Base-by-base conservation (phyloP, 2,797 vertebrate genomes). In the Catamblyrhynchus diadema region DNA sequence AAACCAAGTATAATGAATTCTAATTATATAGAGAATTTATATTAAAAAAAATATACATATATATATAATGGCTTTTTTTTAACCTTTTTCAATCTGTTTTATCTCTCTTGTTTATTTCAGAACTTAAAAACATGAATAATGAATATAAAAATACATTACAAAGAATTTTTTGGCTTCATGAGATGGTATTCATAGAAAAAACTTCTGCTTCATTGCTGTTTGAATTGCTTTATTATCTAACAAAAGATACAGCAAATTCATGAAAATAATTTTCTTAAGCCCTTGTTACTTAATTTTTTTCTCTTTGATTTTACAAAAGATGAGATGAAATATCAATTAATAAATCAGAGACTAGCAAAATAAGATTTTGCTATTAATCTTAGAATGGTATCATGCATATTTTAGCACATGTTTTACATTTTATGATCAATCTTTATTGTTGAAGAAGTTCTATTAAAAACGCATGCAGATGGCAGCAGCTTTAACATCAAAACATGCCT, bases 261-360 rank as follows among this genome's bases (percentile, higher is more conserved):
- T 51, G 24, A 77, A 57, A n/a, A 47, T 30, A 3, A 65, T 70
- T 87, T 77, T 1, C 22, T 73, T 84, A 77, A 56, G 5, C 5
- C 1, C 1, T 19, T 25, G 4, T 30, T 51, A 3, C 25, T 80
- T 71, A 27, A 33, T 42, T 75, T 86, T 90, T 95, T 41, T 37
- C 27, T 73, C 33, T 45, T 42, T 37, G 20, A n/a, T 80, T 35
- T 85, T 56, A 77, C 33, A 61, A 66, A 86, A 82, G 10, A 51
- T 24, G 50, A 62, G 21, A 69, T 66, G 11, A 14, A 67, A 57
- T 45, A 51, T 61, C 37, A 30, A 79, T 39, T 64, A 80, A 74
- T 42, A 86, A 74, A 33, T 80, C 53, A 74, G 81, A 72, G 41
- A 17, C 9, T 51, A 89, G 3, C 10, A 92, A 90, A 96, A 86